Conservation (phyloP, 2,113 vertebrate species). For the Delphinapterus leucas region DNA sequence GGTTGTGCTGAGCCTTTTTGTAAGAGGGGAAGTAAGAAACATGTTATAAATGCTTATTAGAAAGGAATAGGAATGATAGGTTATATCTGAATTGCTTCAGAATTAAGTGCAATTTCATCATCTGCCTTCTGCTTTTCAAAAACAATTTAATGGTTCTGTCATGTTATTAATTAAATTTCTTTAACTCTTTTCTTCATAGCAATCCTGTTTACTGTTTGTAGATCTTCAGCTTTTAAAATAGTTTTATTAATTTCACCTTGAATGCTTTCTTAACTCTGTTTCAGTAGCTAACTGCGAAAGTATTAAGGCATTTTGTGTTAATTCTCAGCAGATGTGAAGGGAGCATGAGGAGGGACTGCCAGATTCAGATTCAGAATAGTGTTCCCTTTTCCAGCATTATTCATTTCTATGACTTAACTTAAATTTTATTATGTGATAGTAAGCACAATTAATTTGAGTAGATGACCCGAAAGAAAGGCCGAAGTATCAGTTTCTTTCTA, state of each 20-base stretch:
- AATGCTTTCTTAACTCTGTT: conserved; percentile 58
- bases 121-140: conserved; percentile 79
- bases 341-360: neutral
- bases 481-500: neutral
- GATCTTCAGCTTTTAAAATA: conserved; percentile 60
- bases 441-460: conserved; percentile 61
- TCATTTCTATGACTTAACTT: neutral
- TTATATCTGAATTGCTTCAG: conserved; percentile 66
- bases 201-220: conserved; percentile 60
- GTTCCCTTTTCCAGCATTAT: neutral
- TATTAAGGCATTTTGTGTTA: conserved; percentile 35
- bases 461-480: conserved; percentile 16
- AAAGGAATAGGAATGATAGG: conserved; percentile 41
- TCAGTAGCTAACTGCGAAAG: conserved; percentile 67
- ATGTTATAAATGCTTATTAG: neutral
- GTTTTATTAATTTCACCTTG: conserved; percentile 56
- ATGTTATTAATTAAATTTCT: conserved; percentile 73
- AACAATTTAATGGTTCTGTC: conserved; percentile 67
- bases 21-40: neutral
- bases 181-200: conserved; percentile 74
- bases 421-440: neutral
- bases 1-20: conserved; percentile 41
- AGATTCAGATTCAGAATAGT: neutral
- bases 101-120: conserved; percentile 86
- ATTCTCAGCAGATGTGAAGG: conserved; percentile 64